Evolutionary conservation across 1,140 invertebrate species (phyloP).

Genomic region (Drosophila baimaii): DNA sequence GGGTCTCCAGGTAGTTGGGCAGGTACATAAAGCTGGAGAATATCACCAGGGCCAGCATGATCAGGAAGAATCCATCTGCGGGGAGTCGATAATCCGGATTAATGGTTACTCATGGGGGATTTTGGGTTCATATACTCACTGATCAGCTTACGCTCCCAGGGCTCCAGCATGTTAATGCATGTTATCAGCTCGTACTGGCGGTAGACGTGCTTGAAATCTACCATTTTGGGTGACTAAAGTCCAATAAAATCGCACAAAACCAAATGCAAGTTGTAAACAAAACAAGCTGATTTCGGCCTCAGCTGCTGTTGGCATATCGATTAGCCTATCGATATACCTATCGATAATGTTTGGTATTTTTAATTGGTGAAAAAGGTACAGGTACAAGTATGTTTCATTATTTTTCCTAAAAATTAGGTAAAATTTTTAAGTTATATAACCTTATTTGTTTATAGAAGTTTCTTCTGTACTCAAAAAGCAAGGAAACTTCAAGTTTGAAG

Average conservation of each 20-base stretch:
- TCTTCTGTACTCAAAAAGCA: no score
- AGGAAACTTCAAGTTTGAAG: no score
- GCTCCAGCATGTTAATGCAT: slow-evolving; percentile 82
- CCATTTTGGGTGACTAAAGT: slow-evolving; percentile 55
- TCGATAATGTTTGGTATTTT: neutral
- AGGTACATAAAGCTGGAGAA: slow-evolving; percentile 81
- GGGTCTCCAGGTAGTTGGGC: slow-evolving; percentile 70
- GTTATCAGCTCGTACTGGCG: slow-evolving; percentile 78
- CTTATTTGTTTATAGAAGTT: no score
- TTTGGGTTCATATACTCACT: slow-evolving; percentile 50
- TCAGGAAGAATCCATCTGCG: slow-evolving; percentile 72
- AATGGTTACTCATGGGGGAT: neutral
- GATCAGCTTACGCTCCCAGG: slow-evolving; percentile 80
- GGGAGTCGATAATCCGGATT: neutral
- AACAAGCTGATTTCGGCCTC: neutral
- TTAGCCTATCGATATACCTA: neutral
- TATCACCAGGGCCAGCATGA: slow-evolving; percentile 65
- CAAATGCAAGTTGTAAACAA: slow-evolving; percentile 48
- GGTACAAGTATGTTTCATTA: no score
- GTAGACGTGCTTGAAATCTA: slow-evolving; percentile 73
- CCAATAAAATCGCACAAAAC: slow-evolving; percentile 12
- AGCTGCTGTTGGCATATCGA: neutral
- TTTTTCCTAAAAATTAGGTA: no score
- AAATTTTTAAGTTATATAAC: no score
- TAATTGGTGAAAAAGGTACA: no score